Percentiles rank a stretch among this genome's conserved stretches.
Evolutionary conservation across 2,113 vertebrate genomes (phyloP).

Genomic region (Anhinga rufa): DNA sequence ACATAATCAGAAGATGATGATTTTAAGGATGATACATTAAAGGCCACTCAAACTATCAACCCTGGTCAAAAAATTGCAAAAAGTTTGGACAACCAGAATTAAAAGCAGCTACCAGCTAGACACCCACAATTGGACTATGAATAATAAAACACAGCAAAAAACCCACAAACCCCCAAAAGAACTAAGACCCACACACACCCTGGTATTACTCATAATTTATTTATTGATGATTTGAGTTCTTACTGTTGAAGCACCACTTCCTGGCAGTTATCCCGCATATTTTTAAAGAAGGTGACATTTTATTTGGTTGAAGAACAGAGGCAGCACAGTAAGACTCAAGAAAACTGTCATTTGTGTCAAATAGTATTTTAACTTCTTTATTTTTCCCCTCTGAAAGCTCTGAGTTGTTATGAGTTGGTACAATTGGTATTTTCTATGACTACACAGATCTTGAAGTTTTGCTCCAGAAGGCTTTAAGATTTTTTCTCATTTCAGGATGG

Average conservation of each 20-base stretch:
- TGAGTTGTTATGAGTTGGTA: not conserved
- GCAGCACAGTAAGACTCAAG: not conserved
- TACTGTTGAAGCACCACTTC: not conserved
- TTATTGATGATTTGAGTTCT: not conserved
- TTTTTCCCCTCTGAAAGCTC: not conserved
- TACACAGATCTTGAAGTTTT: not conserved
- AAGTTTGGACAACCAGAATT: not conserved
- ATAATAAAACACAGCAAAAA: not conserved
- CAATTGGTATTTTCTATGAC: not conserved
- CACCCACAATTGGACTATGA: not conserved
- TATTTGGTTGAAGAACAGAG: not conserved
- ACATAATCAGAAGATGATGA: not conserved
- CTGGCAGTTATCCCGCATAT: not conserved
- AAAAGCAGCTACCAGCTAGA: not conserved
- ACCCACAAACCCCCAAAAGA: not conserved
- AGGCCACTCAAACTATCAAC: not conserved
- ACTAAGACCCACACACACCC: not conserved
- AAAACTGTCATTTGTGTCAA: not conserved
- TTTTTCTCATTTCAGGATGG: not conserved
- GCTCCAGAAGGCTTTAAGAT: not conserved
- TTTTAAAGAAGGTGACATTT: not conserved
- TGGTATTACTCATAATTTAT: not conserved
- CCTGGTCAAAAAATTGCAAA: not conserved
- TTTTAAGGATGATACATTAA: not conserved
- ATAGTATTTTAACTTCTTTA: not conserved